phyloP scores from a whole-genome alignment of 2,797 vertebrate genomes.

The Leptatherina wallacei region DNA sequence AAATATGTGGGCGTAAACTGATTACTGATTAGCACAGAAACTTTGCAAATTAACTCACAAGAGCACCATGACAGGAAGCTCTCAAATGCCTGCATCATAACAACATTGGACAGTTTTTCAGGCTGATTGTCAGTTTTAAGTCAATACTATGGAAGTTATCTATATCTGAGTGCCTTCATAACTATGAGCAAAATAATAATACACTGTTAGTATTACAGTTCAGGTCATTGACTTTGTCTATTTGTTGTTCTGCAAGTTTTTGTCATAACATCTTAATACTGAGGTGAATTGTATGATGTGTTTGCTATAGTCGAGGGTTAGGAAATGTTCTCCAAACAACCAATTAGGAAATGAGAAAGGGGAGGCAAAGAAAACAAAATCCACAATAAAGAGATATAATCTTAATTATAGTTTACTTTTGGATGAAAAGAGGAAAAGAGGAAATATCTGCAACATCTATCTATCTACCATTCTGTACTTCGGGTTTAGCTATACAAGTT shows the following conservation, averaged over 20 bases:
- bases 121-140: neutral
- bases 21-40: neutral
- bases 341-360: slow-evolving; percentile 4
- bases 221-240: neutral
- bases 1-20: too few relatives aligned
- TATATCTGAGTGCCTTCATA: neutral
- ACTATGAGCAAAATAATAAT: neutral
- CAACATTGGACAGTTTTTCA: too few relatives aligned
- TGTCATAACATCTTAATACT: neutral
- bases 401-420: slow-evolving; percentile 16
- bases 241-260: neutral
- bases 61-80: neutral
- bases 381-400: slow-evolving; percentile 3
- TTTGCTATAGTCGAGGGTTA: slow-evolving; percentile 2
- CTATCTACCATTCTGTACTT: neutral
- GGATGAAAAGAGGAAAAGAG: neutral
- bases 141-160: neutral
- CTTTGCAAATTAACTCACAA: neutral
- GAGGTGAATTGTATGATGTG: neutral
- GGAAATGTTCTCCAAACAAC: slow-evolving; percentile 17
- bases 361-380: slow-evolving; percentile 2
- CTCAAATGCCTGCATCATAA: neutral
- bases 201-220: neutral
- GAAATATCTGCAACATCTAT: slow-evolving; percentile 12
- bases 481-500: slow-evolving; percentile 1